phyloP scores from a whole-genome alignment of 2,113 vertebrate species.

The Mormyrus lacerda region DNA sequence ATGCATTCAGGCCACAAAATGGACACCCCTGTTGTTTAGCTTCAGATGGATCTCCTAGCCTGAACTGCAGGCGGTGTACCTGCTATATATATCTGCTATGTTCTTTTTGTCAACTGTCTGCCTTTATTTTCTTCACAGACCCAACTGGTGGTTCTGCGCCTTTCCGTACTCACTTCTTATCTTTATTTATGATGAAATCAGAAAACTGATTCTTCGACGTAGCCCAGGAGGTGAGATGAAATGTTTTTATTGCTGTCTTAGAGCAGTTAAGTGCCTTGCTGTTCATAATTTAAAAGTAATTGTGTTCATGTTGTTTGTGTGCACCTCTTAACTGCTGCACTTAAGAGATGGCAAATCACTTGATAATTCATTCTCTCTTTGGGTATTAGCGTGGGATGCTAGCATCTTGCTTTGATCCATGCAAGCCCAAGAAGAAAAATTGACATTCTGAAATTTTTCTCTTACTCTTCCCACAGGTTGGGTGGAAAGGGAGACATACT shows the following conservation, averaged over 20 bases:
- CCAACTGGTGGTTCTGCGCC: constrained; percentile 75
- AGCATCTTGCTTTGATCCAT: background rate
- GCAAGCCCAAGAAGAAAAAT: background rate
- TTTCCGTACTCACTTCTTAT: constrained; percentile 71
- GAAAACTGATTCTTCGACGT: constrained; percentile 71
- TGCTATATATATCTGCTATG: background rate
- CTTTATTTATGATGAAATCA: constrained; percentile 76
- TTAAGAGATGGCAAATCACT: background rate
- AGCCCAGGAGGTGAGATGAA: constrained; percentile 65
- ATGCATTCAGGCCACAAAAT: background rate
- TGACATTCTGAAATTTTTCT: background rate
- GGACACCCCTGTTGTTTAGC: background rate
- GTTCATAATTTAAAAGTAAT: background rate
- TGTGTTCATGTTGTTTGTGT: background rate
- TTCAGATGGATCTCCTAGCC: background rate
- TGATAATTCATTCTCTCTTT: background rate
- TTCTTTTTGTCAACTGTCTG: background rate
- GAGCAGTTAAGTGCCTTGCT: background rate
- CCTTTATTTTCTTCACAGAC: constrained; percentile 42
- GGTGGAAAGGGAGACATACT: constrained; percentile 79
- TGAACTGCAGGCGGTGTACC: background rate
- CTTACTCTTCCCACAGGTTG: constrained; percentile 59
- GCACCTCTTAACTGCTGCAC: background rate
- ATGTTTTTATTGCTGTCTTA: background rate
- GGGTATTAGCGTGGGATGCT: background rate